Conservation (phyloP, 2,888 invertebrate species). For the Cactoblastis cactorum region DNA sequence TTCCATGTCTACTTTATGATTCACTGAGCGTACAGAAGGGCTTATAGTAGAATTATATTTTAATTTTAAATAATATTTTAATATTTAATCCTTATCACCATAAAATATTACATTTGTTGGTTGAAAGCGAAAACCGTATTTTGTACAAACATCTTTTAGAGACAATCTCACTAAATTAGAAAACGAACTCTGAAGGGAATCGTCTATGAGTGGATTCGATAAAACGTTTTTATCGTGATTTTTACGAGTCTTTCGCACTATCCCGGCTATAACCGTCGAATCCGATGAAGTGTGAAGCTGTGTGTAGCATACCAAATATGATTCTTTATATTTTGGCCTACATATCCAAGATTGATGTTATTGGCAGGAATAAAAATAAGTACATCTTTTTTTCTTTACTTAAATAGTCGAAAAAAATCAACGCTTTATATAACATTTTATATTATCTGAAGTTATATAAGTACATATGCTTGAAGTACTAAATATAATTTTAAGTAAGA, state of each 20-base stretch:
- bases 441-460: too few species aligned
- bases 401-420: background rate
- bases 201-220: slow-evolving; percentile 54
- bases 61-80: too few species aligned
- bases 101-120: background rate
- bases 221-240: slow-evolving; percentile 61
- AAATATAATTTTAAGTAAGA: too few species aligned
- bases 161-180: slow-evolving; percentile 47
- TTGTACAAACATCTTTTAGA: background rate
- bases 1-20: too few species aligned
- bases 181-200: slow-evolving; percentile 52
- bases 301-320: slow-evolving; percentile 54
- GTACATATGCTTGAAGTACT: too few species aligned
- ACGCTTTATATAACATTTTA: too few species aligned
- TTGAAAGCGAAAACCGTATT: background rate
- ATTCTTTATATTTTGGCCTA: slow-evolving; percentile 49
- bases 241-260: slow-evolving; percentile 67
- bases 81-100: too few species aligned
- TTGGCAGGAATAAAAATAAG: background rate
- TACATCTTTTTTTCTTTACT: too few species aligned
- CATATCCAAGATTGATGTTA: slow-evolving; percentile 38
- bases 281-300: slow-evolving; percentile 62
- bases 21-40: too few species aligned
- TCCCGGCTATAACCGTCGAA: slow-evolving; percentile 65
- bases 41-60: too few species aligned